Conservation (phyloP, 1,140 invertebrate genomes). For the Macrobrachium rosenbergii region DNA sequence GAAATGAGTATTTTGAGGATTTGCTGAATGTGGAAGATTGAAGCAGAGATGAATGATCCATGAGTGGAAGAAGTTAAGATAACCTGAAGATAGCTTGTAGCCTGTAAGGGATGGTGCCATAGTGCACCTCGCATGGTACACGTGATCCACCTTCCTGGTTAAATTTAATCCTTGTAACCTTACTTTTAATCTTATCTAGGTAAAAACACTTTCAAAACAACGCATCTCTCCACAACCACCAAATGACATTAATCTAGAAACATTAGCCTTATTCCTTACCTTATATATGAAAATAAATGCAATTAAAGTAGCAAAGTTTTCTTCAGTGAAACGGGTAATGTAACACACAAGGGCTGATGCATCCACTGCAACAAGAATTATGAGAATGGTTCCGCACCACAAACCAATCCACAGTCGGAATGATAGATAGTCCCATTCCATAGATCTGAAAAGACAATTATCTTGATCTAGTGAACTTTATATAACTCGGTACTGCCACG, state of each 20-base stretch:
- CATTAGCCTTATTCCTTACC: constrained; percentile 72
- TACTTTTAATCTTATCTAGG: too few relatives aligned
- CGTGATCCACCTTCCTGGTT: too few relatives aligned
- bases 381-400: constrained; percentile 89
- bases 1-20: too few relatives aligned
- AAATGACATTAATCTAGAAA: neutral
- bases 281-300: constrained; percentile 99
- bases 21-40: too few relatives aligned
- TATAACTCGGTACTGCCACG: too few relatives aligned
- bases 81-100: too few relatives aligned
- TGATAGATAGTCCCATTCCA: constrained; percentile 90
- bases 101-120: too few relatives aligned
- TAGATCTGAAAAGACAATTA: constrained; percentile 71
- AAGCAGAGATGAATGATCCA: too few relatives aligned
- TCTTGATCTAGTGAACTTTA: constrained; percentile 6
- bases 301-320: constrained; percentile 98
- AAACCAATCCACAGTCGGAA: constrained; percentile 96
- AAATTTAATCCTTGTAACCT: too few relatives aligned
- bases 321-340: constrained; percentile 99
- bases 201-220: too few relatives aligned
- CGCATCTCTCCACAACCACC: constrained; percentile 12
- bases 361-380: constrained; percentile 94
- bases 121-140: too few relatives aligned
- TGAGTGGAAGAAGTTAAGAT: too few relatives aligned
- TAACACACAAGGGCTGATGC: constrained; percentile 98